Conservation (phyloP, 2,113 vertebrate species). For the Ancistrus triradiatus region DNA sequence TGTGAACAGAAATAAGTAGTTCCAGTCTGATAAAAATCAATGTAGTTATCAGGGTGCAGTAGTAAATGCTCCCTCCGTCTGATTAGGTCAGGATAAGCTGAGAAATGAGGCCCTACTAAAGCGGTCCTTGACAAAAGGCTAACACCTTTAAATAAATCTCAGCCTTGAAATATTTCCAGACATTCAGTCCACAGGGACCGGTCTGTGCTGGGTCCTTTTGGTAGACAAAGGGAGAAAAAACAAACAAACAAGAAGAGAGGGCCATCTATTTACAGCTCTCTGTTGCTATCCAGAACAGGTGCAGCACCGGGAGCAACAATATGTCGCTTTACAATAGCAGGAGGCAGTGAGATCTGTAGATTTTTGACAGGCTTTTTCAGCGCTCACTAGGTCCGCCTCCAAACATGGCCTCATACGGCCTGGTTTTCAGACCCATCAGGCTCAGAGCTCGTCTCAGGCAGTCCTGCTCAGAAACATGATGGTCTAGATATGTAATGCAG, state of each 20-base stretch:
- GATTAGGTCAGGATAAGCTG: conserved; percentile 21
- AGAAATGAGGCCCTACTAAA: conserved; percentile 15
- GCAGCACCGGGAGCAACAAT: conserved; percentile 61
- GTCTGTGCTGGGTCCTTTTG: conserved; percentile 3
- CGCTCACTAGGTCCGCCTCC: neutral
- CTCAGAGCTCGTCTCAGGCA: conserved; percentile 3
- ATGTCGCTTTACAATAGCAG: conserved; percentile 49
- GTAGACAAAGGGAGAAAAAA: conserved; percentile 13
- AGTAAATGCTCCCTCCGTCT: conserved; percentile 11
- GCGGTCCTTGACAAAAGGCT: conserved; percentile 4
- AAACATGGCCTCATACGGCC: neutral
- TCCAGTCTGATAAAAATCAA: conserved; percentile 32
- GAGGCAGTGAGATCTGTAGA: conserved; percentile 31
- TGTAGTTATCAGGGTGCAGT: conserved; percentile 19
- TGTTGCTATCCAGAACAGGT: conserved; percentile 65
- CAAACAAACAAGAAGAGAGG: neutral
- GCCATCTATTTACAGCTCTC: conserved; percentile 51
- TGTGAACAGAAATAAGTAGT: neutral
- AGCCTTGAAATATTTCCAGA: conserved; percentile 25
- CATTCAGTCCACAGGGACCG: neutral
- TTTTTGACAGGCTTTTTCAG: conserved; percentile 24
- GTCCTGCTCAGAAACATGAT: conserved; percentile 9
- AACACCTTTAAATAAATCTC: conserved; percentile 26
- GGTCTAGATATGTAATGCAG: conserved; percentile 25
- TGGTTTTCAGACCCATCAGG: conserved; percentile 12